These are phyloP conservation scores for Lymantria dispar DNA, from an alignment of 2,888 invertebrate genomes.

Conservation along the genomic window DNA sequence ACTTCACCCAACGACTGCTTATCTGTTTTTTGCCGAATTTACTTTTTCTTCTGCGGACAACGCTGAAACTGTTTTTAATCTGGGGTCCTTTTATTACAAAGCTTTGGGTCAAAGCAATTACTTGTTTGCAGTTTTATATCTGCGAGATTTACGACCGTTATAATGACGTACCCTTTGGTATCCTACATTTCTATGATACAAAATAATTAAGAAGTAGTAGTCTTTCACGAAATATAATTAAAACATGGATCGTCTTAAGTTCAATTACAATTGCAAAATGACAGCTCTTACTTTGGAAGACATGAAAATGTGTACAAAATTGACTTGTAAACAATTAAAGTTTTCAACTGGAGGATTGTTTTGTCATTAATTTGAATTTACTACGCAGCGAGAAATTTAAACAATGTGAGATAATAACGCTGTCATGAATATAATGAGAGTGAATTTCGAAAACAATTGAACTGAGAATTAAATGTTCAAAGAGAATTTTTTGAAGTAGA, in stretches of 20 bases:
- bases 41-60: slow-evolving; percentile 40
- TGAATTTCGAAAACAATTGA: slow-evolving; percentile 12
- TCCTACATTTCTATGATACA: slow-evolving; percentile 14
- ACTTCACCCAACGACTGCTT: slow-evolving; percentile 35
- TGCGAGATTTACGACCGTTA: slow-evolving; percentile 26
- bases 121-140: slow-evolving; percentile 38
- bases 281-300: slow-evolving; percentile 14
- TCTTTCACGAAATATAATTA: slow-evolving; percentile 13
- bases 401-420: slow-evolving; percentile 9
- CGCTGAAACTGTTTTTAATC: slow-evolving; percentile 35
- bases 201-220: slow-evolving; percentile 5
- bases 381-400: slow-evolving; percentile 13
- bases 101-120: slow-evolving; percentile 35
- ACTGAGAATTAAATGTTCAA: background rate
- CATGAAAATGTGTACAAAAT: slow-evolving; percentile 17
- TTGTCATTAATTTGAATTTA: slow-evolving; percentile 22
- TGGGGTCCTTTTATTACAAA: slow-evolving; percentile 34
- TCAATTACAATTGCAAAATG: slow-evolving; percentile 11
- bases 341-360: slow-evolving; percentile 21
- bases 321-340: slow-evolving; percentile 25
- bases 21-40: slow-evolving; percentile 45
- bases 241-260: slow-evolving; percentile 10
- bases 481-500: background rate
- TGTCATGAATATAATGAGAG: slow-evolving; percentile 11
- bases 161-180: slow-evolving; percentile 27